phyloP scores from a whole-genome alignment of 2,888 invertebrate genomes.

The Coecobrya sp. region DNA sequence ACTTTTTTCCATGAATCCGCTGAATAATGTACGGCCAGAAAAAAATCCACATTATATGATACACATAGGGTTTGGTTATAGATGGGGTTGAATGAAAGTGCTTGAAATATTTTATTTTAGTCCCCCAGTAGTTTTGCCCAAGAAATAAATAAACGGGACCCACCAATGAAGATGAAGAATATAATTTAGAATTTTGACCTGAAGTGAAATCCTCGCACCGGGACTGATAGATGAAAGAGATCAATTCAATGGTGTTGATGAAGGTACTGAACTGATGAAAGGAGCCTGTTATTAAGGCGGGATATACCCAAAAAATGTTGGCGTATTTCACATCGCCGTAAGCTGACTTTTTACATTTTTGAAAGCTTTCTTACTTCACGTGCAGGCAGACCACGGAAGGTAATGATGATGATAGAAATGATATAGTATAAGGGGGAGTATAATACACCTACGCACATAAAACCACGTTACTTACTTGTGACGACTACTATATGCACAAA shows the following conservation, averaged over 20 bases:
- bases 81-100: not conserved
- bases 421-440: not conserved
- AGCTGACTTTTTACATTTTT: constrained; percentile 66
- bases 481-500: not conserved
- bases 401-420: not conserved
- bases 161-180: constrained; percentile 58
- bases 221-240: constrained; percentile 59
- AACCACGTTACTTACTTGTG: not conserved
- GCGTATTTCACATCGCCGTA: constrained; percentile 42
- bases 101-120: constrained; percentile 24
- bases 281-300: constrained; percentile 50
- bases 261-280: constrained; percentile 66
- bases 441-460: not conserved
- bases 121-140: not conserved
- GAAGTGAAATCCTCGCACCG: constrained; percentile 68
- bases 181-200: constrained; percentile 75
- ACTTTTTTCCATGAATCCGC: constrained; percentile 49
- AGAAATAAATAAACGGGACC: constrained; percentile 50
- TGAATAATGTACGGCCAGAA: constrained; percentile 29
- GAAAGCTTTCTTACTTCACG: not conserved
- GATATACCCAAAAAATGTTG: not conserved
- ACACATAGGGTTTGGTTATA: constrained; percentile 1
- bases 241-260: constrained; percentile 75
- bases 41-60: constrained; percentile 29
- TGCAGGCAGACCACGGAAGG: not conserved